These are phyloP conservation scores for Drosophila niveifrons DNA, from an alignment of 2,888 invertebrate species.

Conservation along the genomic window DNA sequence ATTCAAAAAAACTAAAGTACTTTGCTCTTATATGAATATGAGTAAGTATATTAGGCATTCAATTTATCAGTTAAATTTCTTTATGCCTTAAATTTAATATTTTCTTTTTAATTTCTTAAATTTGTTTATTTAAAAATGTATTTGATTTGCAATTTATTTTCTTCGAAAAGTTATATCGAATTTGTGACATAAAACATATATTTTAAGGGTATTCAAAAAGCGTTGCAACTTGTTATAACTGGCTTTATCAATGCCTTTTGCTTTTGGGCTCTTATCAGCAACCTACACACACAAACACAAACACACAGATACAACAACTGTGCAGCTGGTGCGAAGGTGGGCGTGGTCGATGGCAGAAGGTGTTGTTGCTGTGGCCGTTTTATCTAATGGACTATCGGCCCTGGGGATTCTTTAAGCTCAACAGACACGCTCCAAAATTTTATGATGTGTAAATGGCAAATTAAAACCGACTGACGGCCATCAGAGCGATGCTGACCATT, in stretches of 20 bases:
- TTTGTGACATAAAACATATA: neutral
- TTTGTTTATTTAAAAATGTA: no score
- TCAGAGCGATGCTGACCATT: constrained; percentile 37
- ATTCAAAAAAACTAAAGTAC: no score
- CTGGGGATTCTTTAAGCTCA: constrained; percentile 15
- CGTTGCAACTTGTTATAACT: neutral
- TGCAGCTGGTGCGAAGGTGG: neutral
- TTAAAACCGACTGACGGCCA: constrained; percentile 51
- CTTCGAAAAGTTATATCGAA: no score
- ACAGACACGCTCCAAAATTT: constrained; percentile 51
- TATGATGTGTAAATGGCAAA: constrained; percentile 70
- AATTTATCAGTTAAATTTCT: neutral
- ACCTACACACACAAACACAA: neutral
- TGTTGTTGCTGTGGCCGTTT: constrained; percentile 13
- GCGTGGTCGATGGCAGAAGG: constrained; percentile 24
- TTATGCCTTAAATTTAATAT: neutral
- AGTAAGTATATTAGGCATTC: no score
- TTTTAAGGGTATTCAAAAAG: neutral
- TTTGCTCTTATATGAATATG: no score
- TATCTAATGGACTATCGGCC: constrained; percentile 16
- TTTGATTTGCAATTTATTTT: no score
- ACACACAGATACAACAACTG: neutral
- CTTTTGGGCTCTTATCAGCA: constrained; percentile 7
- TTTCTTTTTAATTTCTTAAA: no score
- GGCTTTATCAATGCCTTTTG: constrained; percentile 17